Base-by-base conservation (phyloP, 2,797 vertebrate genomes). In the Tenualosa thibaudeaui region DNA sequence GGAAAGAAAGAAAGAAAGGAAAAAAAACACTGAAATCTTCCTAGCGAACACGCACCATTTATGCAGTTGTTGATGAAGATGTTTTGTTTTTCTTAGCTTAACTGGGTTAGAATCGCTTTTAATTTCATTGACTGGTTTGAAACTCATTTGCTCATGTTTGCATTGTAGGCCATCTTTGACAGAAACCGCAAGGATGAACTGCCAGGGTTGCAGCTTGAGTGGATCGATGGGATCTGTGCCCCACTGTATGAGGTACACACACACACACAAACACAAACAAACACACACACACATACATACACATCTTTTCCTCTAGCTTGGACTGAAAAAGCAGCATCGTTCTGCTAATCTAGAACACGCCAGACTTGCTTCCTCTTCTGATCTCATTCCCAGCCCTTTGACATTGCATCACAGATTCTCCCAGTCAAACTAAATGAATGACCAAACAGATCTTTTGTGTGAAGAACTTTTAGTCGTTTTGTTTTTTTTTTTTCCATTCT, bases 181-280 rank as follows among this genome's bases (percentile, higher is more conserved):
- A 96, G 98, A 86, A 99, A 99, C 93, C 96, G 98, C 91, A 99
- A 99, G 92, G 98, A 99, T n/a, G 98, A 99, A 93, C 94, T 99
- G 91, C 98, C 98, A 9, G 96, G 97, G 81, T 90, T 99, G 85
- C 98, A 99, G 90, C 89, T 99, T 78, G 98, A 99, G 91, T 99
- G 98, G 98, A 99, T 99, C 88, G 98, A 99, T 89, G 97, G 97
- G 87, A 99, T 99, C 92, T 99, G 98, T 88, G 90, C 97, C 82
- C 98, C 98, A 65, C 89, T 99, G 84, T 99, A 99, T 85, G 95
- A 99, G 98, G 98, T 99, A 97, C 5, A 12, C 12, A 40, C 68
- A 65, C 62, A 10, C 24, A 51, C 50, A 10, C 50, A 51, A 24
- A 24, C 86, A 88, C 90, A 92, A 92, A 91, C 92, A 17, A n/a